A percentile compares a stretch with the other conserved stretches of the same genome.
Conservation (phyloP, 2,888 invertebrate genomes). For the Patella caerulea region DNA sequence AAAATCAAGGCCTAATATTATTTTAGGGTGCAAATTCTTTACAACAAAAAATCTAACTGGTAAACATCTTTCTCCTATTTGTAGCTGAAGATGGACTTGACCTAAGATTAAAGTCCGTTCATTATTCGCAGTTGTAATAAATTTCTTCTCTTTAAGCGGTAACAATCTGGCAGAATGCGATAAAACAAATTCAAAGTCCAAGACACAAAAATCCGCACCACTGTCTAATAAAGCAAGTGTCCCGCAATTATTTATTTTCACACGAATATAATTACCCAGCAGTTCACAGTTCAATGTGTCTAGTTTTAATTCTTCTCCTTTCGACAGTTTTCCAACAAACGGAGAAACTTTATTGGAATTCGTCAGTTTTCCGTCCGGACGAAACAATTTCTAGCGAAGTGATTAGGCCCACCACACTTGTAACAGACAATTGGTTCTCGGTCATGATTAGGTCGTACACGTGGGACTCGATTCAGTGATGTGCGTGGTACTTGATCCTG, state of each 20-base stretch:
- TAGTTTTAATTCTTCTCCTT: no score
- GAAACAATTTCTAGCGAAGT: neutral
- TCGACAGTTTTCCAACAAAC: no score
- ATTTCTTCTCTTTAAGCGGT: neutral
- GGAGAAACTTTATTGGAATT: neutral
- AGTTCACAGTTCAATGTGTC: no score
- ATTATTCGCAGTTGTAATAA: slow-evolving; percentile 12
- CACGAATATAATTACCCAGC: neutral
- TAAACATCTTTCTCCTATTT: no score
- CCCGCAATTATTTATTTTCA: neutral
- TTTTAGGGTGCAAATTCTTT: no score
- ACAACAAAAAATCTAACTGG: no score
- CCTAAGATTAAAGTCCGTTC: no score
- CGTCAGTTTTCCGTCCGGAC: neutral
- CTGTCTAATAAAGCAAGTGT: slow-evolving; percentile 8
- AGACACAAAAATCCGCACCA: slow-evolving; percentile 10
- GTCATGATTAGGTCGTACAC: no score
- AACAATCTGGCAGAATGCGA: neutral
- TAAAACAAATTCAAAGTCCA: neutral
- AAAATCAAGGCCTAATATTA: no score
- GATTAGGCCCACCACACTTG: neutral
- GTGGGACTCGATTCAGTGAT: no score
- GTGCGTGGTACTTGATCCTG: no score
- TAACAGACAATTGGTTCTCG: neutral
- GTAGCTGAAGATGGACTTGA: no score